These are phyloP conservation scores for Iselma pallidipennis DNA, from an alignment of 2,888 invertebrate species.

Conservation along the genomic window DNA sequence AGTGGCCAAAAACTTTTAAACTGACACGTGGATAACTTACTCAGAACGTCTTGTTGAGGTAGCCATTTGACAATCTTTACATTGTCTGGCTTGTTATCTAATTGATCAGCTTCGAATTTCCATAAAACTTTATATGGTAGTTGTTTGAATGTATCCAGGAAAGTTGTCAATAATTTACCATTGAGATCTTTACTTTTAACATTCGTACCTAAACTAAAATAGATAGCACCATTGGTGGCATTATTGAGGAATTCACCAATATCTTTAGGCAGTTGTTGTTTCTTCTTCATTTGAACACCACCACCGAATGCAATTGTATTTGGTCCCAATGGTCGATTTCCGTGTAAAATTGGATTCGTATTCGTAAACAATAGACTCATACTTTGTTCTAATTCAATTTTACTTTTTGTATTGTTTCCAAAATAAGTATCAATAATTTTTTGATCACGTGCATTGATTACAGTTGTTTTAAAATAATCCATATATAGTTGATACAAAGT, in stretches of 20 bases:
- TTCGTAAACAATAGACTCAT: slow-evolving; percentile 41
- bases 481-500: slow-evolving; percentile 15
- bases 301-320: slow-evolving; percentile 39
- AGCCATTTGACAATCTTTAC: slow-evolving; percentile 35
- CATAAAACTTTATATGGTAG: slow-evolving; percentile 37
- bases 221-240: slow-evolving; percentile 31
- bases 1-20: neutral
- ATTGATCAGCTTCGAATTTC: slow-evolving; percentile 35
- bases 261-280: slow-evolving; percentile 23
- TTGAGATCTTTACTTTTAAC: slow-evolving; percentile 27
- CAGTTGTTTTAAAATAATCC: neutral
- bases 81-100: slow-evolving; percentile 28
- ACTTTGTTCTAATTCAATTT: slow-evolving; percentile 36
- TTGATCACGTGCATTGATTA: neutral
- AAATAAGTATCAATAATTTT: slow-evolving; percentile 30
- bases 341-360: slow-evolving; percentile 38
- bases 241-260: slow-evolving; percentile 24
- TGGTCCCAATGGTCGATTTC: slow-evolving; percentile 36
- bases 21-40: slow-evolving; percentile 24
- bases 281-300: slow-evolving; percentile 30
- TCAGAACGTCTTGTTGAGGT: slow-evolving; percentile 33
- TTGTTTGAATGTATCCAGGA: slow-evolving; percentile 26
- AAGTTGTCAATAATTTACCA: slow-evolving; percentile 6
- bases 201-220: slow-evolving; percentile 36
- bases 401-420: slow-evolving; percentile 34